These are phyloP conservation scores for Sinocyclocheilus rhinocerous DNA, from an alignment of 2,113 vertebrate species.

Conservation along the genomic window DNA sequence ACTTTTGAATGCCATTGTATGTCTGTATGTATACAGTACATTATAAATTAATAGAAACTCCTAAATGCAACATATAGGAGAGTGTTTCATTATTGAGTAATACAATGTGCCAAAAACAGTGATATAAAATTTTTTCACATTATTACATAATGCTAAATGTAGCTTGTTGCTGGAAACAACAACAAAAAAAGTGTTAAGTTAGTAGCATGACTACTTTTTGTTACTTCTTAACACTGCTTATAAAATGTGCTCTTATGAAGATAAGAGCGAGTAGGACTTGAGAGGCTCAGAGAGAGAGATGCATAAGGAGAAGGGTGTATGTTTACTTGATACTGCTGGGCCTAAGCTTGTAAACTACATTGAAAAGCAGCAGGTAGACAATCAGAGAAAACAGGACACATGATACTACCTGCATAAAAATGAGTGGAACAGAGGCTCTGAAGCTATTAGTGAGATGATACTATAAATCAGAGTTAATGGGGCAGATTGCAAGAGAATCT, in stretches of 20 bases:
- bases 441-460: slow-evolving; percentile 74
- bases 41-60: background rate
- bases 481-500: slow-evolving; percentile 49
- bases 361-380: slow-evolving; percentile 26
- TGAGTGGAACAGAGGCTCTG: slow-evolving; percentile 69
- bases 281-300: background rate
- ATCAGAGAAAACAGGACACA: slow-evolving; percentile 33
- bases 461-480: slow-evolving; percentile 75
- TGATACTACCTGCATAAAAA: background rate
- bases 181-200: background rate
- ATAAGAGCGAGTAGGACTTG: background rate
- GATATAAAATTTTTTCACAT: background rate
- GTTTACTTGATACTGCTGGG: slow-evolving; percentile 25
- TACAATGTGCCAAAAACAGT: too few species aligned
- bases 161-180: background rate
- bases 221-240: background rate
- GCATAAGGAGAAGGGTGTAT: background rate
- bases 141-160: background rate
- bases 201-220: background rate
- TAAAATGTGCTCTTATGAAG: background rate
- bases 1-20: background rate
- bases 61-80: background rate
- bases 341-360: slow-evolving; percentile 4
- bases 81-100: too few species aligned
- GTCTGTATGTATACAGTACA: background rate